Evolutionary conservation across 2,797 vertebrate genomes (phyloP), one percentile per base, ranked within the genome.

Genomic region (Darevskia nairensis): DNA sequence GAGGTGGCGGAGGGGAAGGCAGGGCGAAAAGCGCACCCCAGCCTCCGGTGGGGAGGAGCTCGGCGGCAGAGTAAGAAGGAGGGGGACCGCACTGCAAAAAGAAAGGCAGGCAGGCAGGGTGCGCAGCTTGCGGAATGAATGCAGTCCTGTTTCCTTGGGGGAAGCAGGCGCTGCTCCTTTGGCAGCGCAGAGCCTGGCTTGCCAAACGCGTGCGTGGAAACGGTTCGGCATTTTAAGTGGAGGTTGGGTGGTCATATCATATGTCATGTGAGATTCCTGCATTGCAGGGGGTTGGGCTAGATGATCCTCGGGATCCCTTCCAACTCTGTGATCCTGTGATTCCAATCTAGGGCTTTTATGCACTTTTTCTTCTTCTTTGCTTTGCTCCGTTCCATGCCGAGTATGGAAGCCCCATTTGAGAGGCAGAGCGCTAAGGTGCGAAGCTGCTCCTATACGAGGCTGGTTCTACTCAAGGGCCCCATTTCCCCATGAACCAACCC

Each of bases 1-100:
- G 88, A 89, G 74, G 87, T 85, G n/a, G 92, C 66, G 86, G 27
- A 77, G 72, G 82, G 61, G 9, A 94, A 93, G 94, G 93, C 93
- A 80, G 92, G 50, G 50, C 50, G 13, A 55, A 55, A 55, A 55
- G 41, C 41, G 41, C 6, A 44, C 41, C 41, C 41, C 41, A 93
- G 89, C 88, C 85, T 32, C 5, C 82, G 64, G 91, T 81, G 71
- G 59, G 8, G 46, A 11, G n/a, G 81, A n/a, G 5, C 32, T 11
- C 21, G 9, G 6, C 17, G n/a, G n/a, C 66, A 29, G 71, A 82
- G 68, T 59, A n/a, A 41, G 3, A 8, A 25, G 21, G 6, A 4
- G 75, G 50, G 11, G 50, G 50, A 4, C 50, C 50, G 50, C 50
- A 4, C 50, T 15, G 50, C 50, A 15, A 55, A 55, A 55, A 55